phyloP scores from a whole-genome alignment of 2,888 invertebrate species.

The Brenthis daphne region DNA sequence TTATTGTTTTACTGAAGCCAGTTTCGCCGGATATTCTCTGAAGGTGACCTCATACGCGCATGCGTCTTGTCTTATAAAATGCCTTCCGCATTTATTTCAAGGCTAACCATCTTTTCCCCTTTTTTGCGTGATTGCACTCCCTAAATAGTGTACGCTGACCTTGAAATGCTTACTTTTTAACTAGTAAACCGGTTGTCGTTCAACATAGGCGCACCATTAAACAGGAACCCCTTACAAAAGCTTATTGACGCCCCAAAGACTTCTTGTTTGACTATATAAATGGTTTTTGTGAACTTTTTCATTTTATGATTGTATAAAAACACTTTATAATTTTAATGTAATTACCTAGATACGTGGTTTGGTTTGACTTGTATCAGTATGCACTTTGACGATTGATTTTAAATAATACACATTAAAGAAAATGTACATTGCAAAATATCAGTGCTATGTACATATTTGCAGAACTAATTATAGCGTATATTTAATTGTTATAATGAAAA shows the following conservation, averaged over 20 bases:
- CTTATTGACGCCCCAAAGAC: no score
- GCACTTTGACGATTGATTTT: conserved; percentile 6
- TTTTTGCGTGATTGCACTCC: conserved; percentile 44
- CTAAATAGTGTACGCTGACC: conserved; percentile 50
- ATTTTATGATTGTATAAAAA: no score
- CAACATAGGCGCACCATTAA: conserved; percentile 2
- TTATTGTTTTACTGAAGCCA: conserved; percentile 11
- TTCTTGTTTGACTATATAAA: no score
- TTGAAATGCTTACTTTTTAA: conserved; percentile 42
- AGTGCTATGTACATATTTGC: no score
- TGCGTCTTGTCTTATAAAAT: conserved; percentile 49
- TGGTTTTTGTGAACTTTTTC: no score
- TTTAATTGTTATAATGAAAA: conserved; percentile 12
- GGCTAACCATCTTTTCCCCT: conserved; percentile 43
- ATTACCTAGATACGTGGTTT: no score
- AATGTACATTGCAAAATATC: neutral
- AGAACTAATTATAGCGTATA: no score
- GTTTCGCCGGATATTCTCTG: conserved; percentile 28
- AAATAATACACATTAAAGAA: neutral
- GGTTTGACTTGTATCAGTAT: neutral
- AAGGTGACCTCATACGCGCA: conserved; percentile 59
- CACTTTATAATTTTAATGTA: no score
- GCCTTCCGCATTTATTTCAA: conserved; percentile 44
- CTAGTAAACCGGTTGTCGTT: conserved; percentile 48
- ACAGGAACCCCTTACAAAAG: neutral